These are phyloP conservation scores for Nephrotoma guestfalica DNA, from an alignment of 2,888 invertebrate genomes.

Conservation along the genomic window DNA sequence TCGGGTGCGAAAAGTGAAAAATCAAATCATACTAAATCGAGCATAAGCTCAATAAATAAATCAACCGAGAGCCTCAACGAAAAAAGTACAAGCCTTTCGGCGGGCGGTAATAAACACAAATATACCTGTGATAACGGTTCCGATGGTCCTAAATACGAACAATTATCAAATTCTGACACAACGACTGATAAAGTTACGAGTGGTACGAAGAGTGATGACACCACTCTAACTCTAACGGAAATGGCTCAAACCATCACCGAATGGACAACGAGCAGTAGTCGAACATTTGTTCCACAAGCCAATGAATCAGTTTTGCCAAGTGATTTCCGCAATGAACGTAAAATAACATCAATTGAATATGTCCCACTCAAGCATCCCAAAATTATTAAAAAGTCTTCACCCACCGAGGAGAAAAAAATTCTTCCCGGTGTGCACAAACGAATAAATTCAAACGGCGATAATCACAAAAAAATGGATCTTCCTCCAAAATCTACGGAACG, in stretches of 20 bases:
- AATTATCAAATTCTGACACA: slow-evolving; percentile 45
- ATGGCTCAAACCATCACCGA: slow-evolving; percentile 68
- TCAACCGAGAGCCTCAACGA: slow-evolving; percentile 36
- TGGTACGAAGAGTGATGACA: slow-evolving; percentile 67
- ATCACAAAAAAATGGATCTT: slow-evolving; percentile 12
- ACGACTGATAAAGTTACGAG: slow-evolving; percentile 39
- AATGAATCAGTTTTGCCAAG: slow-evolving; percentile 21
- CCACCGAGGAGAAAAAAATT: slow-evolving; percentile 22
- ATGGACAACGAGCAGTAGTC: slow-evolving; percentile 70
- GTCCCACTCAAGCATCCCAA: slow-evolving; percentile 27
- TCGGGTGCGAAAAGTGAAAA: slow-evolving; percentile 46
- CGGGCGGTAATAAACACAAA: slow-evolving; percentile 25
- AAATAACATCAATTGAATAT: slow-evolving; percentile 21
- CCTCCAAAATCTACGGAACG: slow-evolving; percentile 25
- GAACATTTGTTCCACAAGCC: slow-evolving; percentile 52
- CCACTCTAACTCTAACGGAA: slow-evolving; percentile 50
- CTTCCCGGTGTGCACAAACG: slow-evolving; percentile 26
- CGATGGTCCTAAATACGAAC: slow-evolving; percentile 39
- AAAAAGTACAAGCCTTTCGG: slow-evolving; percentile 28
- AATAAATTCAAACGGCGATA: slow-evolving; percentile 21
- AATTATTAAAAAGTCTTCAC: slow-evolving; percentile 19
- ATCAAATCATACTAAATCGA: slow-evolving; percentile 40
- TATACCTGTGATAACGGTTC: slow-evolving; percentile 31
- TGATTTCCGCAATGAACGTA: slow-evolving; percentile 14
- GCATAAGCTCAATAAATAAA: slow-evolving; percentile 43